phyloP scores from a whole-genome alignment of 2,797 vertebrate genomes.

The Phrynocephalus vlangalii region DNA sequence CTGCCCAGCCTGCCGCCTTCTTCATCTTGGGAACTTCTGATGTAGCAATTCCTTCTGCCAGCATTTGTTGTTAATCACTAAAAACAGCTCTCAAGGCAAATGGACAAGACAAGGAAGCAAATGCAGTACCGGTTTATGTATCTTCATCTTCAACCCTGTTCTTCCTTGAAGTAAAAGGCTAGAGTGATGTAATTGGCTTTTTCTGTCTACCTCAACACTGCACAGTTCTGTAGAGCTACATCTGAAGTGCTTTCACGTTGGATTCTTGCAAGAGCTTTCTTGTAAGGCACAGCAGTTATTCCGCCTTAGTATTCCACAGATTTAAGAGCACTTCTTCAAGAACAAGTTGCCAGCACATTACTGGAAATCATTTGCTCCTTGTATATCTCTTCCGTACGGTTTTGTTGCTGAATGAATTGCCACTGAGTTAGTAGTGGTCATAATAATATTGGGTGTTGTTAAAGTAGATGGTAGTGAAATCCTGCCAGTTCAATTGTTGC shows the following conservation, averaged over 20 bases:
- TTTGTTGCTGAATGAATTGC: background rate
- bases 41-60: background rate
- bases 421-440: background rate
- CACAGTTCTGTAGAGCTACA: background rate
- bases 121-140: background rate
- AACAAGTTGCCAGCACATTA: background rate
- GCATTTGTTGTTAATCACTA: background rate
- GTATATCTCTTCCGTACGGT: background rate
- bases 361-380: background rate
- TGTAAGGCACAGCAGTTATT: background rate
- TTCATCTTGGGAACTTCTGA: background rate
- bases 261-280: background rate
- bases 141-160: background rate
- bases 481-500: background rate
- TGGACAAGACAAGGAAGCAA: background rate
- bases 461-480: background rate
- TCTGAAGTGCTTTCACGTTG: background rate
- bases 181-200: background rate
- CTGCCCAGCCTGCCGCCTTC: background rate
- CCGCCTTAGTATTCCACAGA: background rate
- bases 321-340: background rate
- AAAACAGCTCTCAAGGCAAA: conserved; percentile 8
- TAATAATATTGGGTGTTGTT: background rate
- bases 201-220: background rate
- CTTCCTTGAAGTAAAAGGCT: background rate